These are phyloP conservation scores for Ochropleura leucogaster DNA, from an alignment of 2,888 invertebrate species.

Conservation along the genomic window DNA sequence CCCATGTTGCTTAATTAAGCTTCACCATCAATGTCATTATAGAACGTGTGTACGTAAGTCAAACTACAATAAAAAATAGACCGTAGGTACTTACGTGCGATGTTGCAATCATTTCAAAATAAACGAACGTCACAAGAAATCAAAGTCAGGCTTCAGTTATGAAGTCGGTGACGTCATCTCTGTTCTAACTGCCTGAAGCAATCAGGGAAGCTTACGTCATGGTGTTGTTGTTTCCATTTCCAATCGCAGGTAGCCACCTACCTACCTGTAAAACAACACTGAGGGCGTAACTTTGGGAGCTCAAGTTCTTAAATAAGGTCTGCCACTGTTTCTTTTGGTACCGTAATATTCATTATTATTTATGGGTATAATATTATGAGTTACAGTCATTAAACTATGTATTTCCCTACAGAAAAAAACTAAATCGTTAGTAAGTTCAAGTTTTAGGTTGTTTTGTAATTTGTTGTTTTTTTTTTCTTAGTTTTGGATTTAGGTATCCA, in stretches of 20 bases:
- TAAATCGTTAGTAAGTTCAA: too few species aligned
- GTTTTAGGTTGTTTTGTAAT: too few species aligned
- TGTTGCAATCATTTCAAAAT: slow-evolving; percentile 30
- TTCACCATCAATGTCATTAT: neutral
- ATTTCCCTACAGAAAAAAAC: neutral
- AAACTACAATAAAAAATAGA: slow-evolving; percentile 10
- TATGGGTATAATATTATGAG: slow-evolving; percentile 21
- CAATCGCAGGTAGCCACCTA: slow-evolving; percentile 21
- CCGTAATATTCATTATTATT: slow-evolving; percentile 2
- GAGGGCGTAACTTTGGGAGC: slow-evolving; percentile 8
- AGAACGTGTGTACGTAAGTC: slow-evolving; percentile 2
- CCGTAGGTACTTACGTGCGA: neutral
- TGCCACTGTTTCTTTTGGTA: neutral
- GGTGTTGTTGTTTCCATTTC: slow-evolving; percentile 35
- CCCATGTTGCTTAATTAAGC: slow-evolving; percentile 6
- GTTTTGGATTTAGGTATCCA: too few species aligned
- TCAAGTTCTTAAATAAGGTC: slow-evolving; percentile 22
- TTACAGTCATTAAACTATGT: slow-evolving; percentile 9
- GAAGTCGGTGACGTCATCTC: slow-evolving; percentile 46
- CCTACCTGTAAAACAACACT: slow-evolving; percentile 16
- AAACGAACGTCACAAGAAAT: slow-evolving; percentile 23
- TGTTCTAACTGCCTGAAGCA: slow-evolving; percentile 51
- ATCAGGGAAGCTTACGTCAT: slow-evolving; percentile 53
- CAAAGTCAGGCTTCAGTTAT: slow-evolving; percentile 46
- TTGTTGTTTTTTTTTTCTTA: too few species aligned